Evolutionary conservation across 2,797 vertebrate species (phyloP).

Genomic region (Australoheros facetus): DNA sequence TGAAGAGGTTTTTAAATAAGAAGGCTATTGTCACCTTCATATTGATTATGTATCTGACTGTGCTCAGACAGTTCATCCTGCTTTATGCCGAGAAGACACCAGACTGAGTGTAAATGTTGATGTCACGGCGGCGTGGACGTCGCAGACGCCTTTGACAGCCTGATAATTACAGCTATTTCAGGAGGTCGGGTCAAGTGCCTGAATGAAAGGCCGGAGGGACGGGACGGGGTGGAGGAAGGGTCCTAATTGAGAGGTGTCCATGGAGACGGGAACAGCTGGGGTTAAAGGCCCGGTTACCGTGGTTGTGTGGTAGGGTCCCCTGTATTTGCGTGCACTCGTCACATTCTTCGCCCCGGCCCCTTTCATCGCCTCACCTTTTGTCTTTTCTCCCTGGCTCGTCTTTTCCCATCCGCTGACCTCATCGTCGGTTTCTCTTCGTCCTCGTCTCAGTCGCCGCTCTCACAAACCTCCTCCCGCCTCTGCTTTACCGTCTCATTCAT

Average conservation of each 20-base stretch:
- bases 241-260: constrained; percentile 72
- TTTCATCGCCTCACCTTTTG: constrained; percentile 56
- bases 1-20: neutral
- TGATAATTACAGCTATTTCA: constrained; percentile 62
- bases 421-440: constrained; percentile 51
- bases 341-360: constrained; percentile 51
- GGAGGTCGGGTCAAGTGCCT: constrained; percentile 72
- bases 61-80: neutral
- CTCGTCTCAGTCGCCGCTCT: constrained; percentile 37
- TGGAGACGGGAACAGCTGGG: constrained; percentile 74
- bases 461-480: constrained; percentile 6
- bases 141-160: constrained; percentile 28
- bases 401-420: constrained; percentile 71
- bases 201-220: constrained; percentile 52
- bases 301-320: constrained; percentile 53
- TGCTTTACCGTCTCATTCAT: constrained; percentile 10
- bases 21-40: fast-evolving
- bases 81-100: neutral
- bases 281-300: constrained; percentile 65
- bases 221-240: constrained; percentile 21
- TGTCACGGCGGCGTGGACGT: constrained; percentile 17
- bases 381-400: constrained; percentile 34
- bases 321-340: constrained; percentile 73
- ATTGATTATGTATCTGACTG: neutral
- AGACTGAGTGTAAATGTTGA: constrained; percentile 39